Evolutionary conservation across 2,888 invertebrate genomes (phyloP).

Genomic region (Andrena minutula): DNA sequence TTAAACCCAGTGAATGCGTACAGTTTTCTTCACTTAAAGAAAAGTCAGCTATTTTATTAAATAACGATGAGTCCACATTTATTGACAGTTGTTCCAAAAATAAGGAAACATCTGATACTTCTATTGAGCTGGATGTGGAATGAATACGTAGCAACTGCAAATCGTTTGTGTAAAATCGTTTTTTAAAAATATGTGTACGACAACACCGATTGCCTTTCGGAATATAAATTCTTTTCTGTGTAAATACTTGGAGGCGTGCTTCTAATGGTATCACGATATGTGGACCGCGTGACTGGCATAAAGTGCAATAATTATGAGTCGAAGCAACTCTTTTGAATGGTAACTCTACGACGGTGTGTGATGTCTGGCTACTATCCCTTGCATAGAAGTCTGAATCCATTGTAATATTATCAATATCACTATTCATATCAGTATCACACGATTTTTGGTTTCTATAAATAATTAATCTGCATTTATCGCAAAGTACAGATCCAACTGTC

Average conservation of each 20-base stretch:
- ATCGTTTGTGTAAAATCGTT: no score
- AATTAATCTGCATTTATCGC: neutral
- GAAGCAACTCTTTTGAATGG: neutral
- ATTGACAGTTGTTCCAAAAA: no score
- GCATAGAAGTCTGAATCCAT: neutral
- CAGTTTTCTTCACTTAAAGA: no score
- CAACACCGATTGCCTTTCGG: conserved; percentile 68
- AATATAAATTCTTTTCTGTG: conserved; percentile 56
- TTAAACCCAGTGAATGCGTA: no score
- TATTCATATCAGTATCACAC: neutral
- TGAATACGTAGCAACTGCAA: no score
- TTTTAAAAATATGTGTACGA: neutral
- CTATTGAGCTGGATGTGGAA: no score
- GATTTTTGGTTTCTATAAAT: neutral
- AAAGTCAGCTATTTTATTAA: no score
- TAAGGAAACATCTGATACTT: no score
- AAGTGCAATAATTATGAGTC: neutral
- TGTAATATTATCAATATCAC: neutral
- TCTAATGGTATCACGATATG: conserved; percentile 17
- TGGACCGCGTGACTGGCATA: neutral
- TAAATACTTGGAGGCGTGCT: conserved; percentile 57
- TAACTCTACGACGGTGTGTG: neutral
- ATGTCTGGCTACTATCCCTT: neutral
- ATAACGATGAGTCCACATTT: no score
- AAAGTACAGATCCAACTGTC: conserved; percentile 1